Percentiles rank a stretch among this genome's conserved stretches.
Conservation (phyloP, 2,113 vertebrate genomes). For the Cynoglossus semilaevis region DNA sequence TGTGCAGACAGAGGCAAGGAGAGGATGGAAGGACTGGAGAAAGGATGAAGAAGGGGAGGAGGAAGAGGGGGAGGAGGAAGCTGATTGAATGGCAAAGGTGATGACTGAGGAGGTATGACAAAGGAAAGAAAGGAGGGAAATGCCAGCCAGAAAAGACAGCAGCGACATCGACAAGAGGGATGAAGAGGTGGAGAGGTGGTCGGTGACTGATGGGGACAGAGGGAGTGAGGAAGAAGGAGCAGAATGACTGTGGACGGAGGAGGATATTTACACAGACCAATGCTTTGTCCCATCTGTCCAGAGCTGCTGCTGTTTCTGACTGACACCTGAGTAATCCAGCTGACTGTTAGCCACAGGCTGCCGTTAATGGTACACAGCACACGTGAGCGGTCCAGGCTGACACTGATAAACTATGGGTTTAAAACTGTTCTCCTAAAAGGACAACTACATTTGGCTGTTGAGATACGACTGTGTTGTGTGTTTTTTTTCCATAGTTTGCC, state of each 20-base stretch:
- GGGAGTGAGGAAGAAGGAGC: constrained; percentile 8
- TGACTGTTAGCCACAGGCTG: constrained; percentile 31
- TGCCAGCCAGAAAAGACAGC: constrained; percentile 4
- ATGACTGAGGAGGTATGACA: background rate
- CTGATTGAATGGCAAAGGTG: background rate
- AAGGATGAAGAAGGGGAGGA: background rate
- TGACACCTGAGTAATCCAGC: constrained; percentile 29
- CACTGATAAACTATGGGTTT: background rate
- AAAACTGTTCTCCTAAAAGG: too few relatives aligned
- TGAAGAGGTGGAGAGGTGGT: constrained; percentile 10
- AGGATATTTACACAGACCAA: constrained; percentile 15
- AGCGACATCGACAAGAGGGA: constrained; percentile 2
- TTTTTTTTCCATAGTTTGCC: too few relatives aligned
- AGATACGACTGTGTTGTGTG: too few relatives aligned
- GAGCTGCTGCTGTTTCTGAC: constrained; percentile 24
- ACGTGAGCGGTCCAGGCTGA: constrained; percentile 7
- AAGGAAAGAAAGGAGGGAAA: constrained; percentile 1
- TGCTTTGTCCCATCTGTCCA: constrained; percentile 13
- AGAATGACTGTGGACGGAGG: constrained; percentile 11
- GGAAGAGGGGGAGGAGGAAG: too few relatives aligned
- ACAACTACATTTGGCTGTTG: too few relatives aligned
- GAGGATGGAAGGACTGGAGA: background rate
- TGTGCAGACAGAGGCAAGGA: background rate
- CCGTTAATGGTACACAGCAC: constrained; percentile 8
- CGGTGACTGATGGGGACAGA: background rate